Base-by-base conservation (phyloP, 2,888 invertebrate species). In the Melinopterus prodromus region DNA sequence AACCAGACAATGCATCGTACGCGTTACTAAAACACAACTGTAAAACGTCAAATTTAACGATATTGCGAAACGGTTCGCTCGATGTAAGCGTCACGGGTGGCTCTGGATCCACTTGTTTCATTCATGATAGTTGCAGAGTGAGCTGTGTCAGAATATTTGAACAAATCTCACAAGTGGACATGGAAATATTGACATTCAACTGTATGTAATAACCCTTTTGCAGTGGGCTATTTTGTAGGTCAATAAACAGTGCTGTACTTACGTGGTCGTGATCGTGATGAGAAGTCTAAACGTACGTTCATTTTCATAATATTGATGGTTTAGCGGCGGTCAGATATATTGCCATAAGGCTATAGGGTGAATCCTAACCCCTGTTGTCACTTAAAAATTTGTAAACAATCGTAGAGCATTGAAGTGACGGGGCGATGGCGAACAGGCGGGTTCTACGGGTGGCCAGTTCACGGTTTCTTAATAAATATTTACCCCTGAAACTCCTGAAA, bases 311-410 rank as follows among this genome's bases (percentile, higher is more conserved):
- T 53, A 53, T 53, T 53, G 53, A 9, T 53, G 53, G 53, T 53
- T 53, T 53, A 53, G 53, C 53, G 53, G 53, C 53, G 53, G 12
- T 53, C 9, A 53, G 85, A 83, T 82, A 83, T 84, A 85, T 86
- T 84, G 85, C 85, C 88, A 88, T 89, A 89, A 88, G 88, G 88
- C 88, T 88, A 88, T 74, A 88, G 87, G 87, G 88, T 88, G 85
- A 88, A 87, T 88, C 88, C 89, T 89, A 89, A 90, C 89, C 89
- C 89, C 87, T 88, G 87, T 87, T 86, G 87, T 86, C 87, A 86
- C 83, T 86, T 82, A 84, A 84, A 84, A 85, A 83, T 81, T 81
- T 82, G 77, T 79, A 71, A 79, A 78, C 69, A 76, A 77, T 77
- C 80, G 71, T 77, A 69, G 70, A 76, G 78, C 81, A 81, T 78